A percentile compares a stretch with the other conserved stretches of the same genome.
These are phyloP conservation scores for Pluvialis apricaria DNA, from an alignment of 2,113 vertebrate species.

Conservation along the genomic window DNA sequence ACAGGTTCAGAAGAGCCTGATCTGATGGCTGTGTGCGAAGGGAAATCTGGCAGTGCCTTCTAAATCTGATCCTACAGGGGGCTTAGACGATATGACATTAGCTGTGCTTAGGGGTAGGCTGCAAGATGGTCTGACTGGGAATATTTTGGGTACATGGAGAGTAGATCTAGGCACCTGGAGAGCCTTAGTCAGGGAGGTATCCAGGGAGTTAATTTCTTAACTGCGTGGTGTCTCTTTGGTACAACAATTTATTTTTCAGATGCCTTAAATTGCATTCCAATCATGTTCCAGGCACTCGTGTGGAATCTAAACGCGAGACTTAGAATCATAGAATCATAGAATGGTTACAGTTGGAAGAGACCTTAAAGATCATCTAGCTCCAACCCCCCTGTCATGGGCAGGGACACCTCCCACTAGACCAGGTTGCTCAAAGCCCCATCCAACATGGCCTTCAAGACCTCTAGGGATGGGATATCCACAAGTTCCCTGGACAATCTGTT, in stretches of 20 bases:
- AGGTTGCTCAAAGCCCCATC: too few species aligned
- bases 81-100: fast-evolving
- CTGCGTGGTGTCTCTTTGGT: neutral
- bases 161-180: neutral
- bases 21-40: neutral
- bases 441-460: too few species aligned
- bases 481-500: too few species aligned
- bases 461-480: too few species aligned
- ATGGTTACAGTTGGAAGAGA: too few species aligned
- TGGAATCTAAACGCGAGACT: neutral
- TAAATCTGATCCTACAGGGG: neutral
- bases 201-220: neutral
- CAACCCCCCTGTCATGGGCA: too few species aligned
- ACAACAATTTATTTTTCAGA: neutral
- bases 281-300: neutral
- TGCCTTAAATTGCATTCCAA: neutral
- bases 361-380: too few species aligned
- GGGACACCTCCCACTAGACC: too few species aligned
- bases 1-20: neutral
- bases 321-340: too few species aligned
- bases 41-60: neutral
- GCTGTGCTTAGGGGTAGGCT: neutral
- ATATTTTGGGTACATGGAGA: neutral
- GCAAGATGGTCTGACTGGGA: neutral
- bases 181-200: neutral